Evolutionary conservation across 1,140 invertebrate genomes (phyloP).

Genomic region (Drosophila subpulchrella): DNA sequence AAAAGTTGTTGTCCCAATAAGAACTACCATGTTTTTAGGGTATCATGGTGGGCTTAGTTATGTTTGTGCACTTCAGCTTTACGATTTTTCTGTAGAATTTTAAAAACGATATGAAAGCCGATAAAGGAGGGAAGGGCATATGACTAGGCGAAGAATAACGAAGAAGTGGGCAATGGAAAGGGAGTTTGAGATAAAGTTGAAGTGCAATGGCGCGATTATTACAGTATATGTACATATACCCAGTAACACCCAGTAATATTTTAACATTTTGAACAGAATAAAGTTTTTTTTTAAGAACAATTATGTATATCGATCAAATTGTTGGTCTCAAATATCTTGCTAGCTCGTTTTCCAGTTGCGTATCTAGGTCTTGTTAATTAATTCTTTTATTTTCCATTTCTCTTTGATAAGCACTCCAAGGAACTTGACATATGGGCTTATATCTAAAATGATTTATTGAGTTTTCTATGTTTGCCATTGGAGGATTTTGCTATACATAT

Average conservation of each 20-base stretch:
- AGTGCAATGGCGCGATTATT: constrained; percentile 26
- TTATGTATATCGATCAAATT: too few species aligned
- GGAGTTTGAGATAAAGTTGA: constrained; percentile 11
- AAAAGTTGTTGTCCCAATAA: too few species aligned
- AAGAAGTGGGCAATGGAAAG: background rate
- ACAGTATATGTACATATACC: background rate
- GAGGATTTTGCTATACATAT: constrained; percentile 1
- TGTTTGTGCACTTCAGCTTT: background rate
- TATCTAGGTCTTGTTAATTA: background rate
- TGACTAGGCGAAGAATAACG: background rate
- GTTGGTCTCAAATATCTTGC: too few species aligned
- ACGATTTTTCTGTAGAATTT: constrained; percentile 21
- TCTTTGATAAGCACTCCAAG: background rate
- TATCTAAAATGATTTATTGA: constrained; percentile 18
- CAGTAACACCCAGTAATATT: background rate
- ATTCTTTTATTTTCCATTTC: background rate
- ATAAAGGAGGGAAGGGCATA: background rate
- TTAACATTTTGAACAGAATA: too few species aligned
- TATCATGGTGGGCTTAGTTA: constrained; percentile 1
- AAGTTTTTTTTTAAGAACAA: too few species aligned
- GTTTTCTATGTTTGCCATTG: background rate
- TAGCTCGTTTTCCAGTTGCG: background rate
- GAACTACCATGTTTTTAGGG: background rate
- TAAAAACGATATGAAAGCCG: constrained; percentile 10
- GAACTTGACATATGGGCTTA: constrained; percentile 11